Evolutionary conservation across 1,140 invertebrate genomes (phyloP), one percentile per base, ranked within the genome.

Genomic region (Pinna nobilis): DNA sequence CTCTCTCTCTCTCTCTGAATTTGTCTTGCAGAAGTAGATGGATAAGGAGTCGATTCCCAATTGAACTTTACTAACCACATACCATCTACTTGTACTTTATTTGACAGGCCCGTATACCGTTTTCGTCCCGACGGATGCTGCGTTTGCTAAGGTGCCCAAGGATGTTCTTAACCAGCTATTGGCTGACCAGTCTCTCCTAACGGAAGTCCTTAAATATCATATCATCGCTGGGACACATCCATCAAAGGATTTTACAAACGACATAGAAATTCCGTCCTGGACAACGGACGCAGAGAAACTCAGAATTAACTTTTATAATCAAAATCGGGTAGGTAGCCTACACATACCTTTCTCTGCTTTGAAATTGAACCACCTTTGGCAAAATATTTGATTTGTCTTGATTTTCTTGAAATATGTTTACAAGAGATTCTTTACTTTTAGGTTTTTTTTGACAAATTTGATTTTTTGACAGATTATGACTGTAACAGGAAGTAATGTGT

Each of bases 401-500:
- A n/a, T n/a, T n/a, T n/a, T n/a, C n/a, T n/a, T n/a, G n/a, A n/a
- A n/a, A n/a, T n/a, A n/a, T n/a, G n/a, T n/a, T n/a, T n/a, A n/a
- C n/a, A n/a, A n/a, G n/a, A n/a, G n/a, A n/a, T n/a, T n/a, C n/a
- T n/a, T n/a, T n/a, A n/a, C n/a, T n/a, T n/a, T n/a, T n/a, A n/a
- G n/a, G n/a, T n/a, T n/a, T n/a, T n/a, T n/a, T n/a, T n/a, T n/a
- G n/a, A n/a, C n/a, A n/a, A n/a, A n/a, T n/a, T n/a, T n/a, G n/a
- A n/a, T n/a, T n/a, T n/a, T n/a, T n/a, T n/a, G n/a, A 5, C 41
- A 75, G 73, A 25, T 75, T 35, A 50, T 49, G 23, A 75, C 67
- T 49, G 61, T 32, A 20, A 61, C 67, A 6, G 73, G 73, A 41
- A 65, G 61, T 32, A 64, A 57, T 50, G 53, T 75, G 6, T 51